Conservation (phyloP, 2,113 vertebrate genomes). For the Sinocyclocheilus maitianheensis region DNA sequence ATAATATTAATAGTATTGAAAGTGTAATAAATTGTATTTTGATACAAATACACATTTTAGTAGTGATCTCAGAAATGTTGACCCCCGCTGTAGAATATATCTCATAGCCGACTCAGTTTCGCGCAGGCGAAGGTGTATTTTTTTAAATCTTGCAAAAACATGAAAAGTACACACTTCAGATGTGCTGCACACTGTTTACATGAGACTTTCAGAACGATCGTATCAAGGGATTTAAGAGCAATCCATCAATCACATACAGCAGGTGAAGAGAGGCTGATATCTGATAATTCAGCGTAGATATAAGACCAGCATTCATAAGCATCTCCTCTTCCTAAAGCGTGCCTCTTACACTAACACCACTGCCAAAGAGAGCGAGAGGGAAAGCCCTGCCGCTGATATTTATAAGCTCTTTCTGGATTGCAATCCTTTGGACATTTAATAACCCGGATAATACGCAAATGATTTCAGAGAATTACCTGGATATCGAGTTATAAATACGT, state of each 20-base stretch:
- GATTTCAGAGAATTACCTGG: constrained; percentile 7
- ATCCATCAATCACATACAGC: constrained; percentile 42
- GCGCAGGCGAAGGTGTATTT: background rate
- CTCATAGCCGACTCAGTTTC: background rate
- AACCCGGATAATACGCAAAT: constrained; percentile 12
- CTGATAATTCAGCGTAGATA: constrained; percentile 33
- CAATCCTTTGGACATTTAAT: constrained; percentile 26
- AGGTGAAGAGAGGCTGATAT: constrained; percentile 35
- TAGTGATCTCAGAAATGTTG: background rate
- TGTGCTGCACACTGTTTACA: background rate
- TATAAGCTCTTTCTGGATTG: constrained; percentile 16
- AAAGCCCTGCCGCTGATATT: constrained; percentile 22
- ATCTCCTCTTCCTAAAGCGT: background rate
- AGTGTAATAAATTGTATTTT: background rate
- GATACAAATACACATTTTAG: background rate
- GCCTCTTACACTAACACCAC: background rate
- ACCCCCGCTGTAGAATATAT: background rate
- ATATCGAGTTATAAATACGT: background rate
- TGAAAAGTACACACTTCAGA: background rate
- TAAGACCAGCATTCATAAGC: constrained; percentile 21
- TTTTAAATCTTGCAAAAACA: background rate
- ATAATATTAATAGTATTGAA: background rate
- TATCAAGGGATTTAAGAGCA: constrained; percentile 17
- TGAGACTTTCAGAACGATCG: constrained; percentile 22
- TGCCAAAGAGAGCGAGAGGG: constrained; percentile 15